These are phyloP conservation scores for Podargus strigoides DNA, from an alignment of 2,797 vertebrate species.

Conservation along the genomic window DNA sequence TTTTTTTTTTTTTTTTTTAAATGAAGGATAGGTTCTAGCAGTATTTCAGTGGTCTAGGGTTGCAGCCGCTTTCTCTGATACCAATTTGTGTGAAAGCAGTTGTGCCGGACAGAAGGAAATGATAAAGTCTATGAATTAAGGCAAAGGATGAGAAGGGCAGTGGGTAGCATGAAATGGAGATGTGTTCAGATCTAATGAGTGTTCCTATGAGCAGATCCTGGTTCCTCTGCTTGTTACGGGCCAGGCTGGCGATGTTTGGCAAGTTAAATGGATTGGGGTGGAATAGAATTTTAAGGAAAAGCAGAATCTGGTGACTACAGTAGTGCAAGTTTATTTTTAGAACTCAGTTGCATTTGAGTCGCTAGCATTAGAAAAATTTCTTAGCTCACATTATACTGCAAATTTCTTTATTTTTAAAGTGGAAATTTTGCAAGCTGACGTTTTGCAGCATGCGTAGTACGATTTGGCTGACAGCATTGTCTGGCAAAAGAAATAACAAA, in stretches of 20 bases:
- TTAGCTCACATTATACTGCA: constrained; percentile 31
- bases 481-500: constrained; percentile 88
- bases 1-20: background rate
- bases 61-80: constrained; percentile 59
- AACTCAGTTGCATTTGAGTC: background rate
- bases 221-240: background rate
- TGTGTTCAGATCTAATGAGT: background rate
- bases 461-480: constrained; percentile 84
- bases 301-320: constrained; percentile 1
- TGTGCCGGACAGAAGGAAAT: constrained; percentile 57
- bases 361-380: constrained; percentile 45
- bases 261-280: background rate
- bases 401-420: constrained; percentile 72
- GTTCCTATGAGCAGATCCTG: background rate
- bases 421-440: constrained; percentile 75
- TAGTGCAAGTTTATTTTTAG: constrained; percentile 53
- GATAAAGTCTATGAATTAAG: constrained; percentile 1
- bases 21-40: background rate
- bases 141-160: constrained; percentile 13
- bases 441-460: constrained; percentile 72
- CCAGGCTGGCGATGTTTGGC: background rate
- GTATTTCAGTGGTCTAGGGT: constrained; percentile 39
- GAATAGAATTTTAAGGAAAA: background rate
- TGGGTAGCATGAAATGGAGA: background rate
- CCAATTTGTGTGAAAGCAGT: constrained; percentile 31